phyloP scores from a whole-genome alignment of 2,797 vertebrate species.

The Silurus aristotelis region DNA sequence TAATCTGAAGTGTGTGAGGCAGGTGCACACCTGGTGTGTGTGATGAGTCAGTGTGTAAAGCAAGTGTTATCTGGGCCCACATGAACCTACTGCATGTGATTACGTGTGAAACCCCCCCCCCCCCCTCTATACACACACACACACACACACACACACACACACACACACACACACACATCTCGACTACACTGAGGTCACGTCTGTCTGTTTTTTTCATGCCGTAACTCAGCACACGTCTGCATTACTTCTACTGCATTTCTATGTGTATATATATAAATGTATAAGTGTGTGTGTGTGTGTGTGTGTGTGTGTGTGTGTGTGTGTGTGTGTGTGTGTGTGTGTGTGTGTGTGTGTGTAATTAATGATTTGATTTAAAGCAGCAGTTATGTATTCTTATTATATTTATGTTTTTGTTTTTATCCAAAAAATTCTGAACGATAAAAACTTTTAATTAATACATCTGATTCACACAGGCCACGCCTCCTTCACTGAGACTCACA shows the following conservation, averaged over 20 bases:
- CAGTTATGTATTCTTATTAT: background rate
- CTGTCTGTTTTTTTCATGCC: conserved; percentile 18
- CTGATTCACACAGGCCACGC: background rate
- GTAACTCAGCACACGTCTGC: background rate
- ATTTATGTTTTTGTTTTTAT: too few relatives aligned
- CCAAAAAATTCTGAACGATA: too few relatives aligned
- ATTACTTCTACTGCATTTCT: background rate
- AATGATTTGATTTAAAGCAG: background rate
- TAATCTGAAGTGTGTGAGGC: conserved; percentile 48
- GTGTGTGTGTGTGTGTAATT: conserved; percentile 1
- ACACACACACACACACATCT: background rate
- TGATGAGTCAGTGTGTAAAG: conserved; percentile 63
- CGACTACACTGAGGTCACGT: background rate
- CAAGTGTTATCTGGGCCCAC: conserved; percentile 23
- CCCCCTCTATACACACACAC: too few relatives aligned
- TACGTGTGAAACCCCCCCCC: background rate
- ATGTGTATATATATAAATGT: background rate
- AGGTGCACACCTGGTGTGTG: conserved; percentile 69
- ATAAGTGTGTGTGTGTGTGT: background rate
- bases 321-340: conserved; percentile 8
- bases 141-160: background rate
- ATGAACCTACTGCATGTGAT: background rate
- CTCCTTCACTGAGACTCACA: background rate
- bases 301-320: background rate
- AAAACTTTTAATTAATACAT: too few relatives aligned